Conservation (phyloP, 2,888 invertebrate species). For the Epicampocera succincta region DNA sequence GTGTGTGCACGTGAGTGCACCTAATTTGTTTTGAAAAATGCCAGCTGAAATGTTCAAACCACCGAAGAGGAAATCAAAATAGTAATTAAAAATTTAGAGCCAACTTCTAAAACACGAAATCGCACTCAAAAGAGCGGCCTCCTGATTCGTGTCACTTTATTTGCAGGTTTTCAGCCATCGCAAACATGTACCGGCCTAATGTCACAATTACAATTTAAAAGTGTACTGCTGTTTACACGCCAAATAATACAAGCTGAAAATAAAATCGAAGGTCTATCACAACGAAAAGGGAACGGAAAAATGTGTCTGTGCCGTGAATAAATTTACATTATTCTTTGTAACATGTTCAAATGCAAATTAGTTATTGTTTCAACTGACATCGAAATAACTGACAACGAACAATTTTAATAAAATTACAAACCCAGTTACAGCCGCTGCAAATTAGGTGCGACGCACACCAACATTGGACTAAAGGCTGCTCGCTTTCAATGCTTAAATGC, state of each 20-base stretch:
- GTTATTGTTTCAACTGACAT: conserved; percentile 54
- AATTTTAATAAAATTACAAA: conserved; percentile 25
- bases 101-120: background rate
- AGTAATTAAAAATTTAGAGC: conserved; percentile 43
- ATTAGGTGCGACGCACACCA: background rate
- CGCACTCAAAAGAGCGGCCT: background rate
- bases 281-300: background rate
- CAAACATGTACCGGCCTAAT: too few relatives aligned
- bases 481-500: conserved; percentile 1
- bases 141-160: too few relatives aligned
- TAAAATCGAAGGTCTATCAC: too few relatives aligned
- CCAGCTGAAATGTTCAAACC: conserved; percentile 11
- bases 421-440: background rate
- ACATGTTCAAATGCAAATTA: conserved; percentile 54
- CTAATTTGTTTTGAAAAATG: conserved; percentile 35
- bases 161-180: too few relatives aligned
- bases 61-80: conserved; percentile 28
- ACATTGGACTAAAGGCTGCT: conserved; percentile 6
- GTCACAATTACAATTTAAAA: too few relatives aligned
- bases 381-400: conserved; percentile 39
- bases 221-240: too few relatives aligned
- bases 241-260: too few relatives aligned
- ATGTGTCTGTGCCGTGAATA: background rate
- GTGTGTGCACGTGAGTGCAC: background rate
- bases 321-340: conserved; percentile 35